Conservation (phyloP, 2,113 vertebrate genomes). For the Heptranchias perlo region DNA sequence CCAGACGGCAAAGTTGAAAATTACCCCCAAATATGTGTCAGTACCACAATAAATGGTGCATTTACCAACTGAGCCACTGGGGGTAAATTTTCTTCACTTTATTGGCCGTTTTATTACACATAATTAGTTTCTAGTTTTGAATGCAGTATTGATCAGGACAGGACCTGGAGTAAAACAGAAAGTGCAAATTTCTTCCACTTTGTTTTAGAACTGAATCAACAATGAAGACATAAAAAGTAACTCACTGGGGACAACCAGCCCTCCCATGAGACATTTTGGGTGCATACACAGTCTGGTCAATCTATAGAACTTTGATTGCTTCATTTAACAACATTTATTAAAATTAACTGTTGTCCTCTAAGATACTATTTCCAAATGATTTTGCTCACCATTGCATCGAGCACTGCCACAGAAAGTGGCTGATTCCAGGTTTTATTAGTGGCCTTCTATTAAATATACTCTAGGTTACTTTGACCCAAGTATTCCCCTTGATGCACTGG, state of each 20-base stretch:
- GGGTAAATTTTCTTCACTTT: neutral
- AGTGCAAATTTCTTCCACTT: too few relatives aligned
- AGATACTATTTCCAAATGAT: neutral
- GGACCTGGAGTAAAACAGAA: neutral
- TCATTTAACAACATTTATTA: neutral
- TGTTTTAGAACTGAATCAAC: neutral
- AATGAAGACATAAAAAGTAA: neutral
- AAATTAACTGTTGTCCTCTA: neutral
- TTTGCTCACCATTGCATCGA: neutral
- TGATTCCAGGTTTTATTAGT: neutral
- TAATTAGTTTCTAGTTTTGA: neutral
- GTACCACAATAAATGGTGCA: neutral
- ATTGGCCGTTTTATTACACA: neutral
- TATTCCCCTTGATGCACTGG: neutral
- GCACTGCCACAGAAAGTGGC: neutral
- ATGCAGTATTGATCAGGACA: neutral
- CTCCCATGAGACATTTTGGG: neutral
- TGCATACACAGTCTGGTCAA: neutral
- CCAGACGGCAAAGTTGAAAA: neutral
- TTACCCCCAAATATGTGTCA: neutral
- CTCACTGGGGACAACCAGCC: neutral
- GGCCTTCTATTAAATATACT: neutral
- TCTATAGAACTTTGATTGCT: neutral
- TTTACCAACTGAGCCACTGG: neutral
- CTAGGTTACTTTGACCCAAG: neutral